Evolutionary conservation across 2,888 invertebrate genomes (phyloP), one percentile per base, ranked within the genome.

Genomic region (Tridacna gigas): DNA sequence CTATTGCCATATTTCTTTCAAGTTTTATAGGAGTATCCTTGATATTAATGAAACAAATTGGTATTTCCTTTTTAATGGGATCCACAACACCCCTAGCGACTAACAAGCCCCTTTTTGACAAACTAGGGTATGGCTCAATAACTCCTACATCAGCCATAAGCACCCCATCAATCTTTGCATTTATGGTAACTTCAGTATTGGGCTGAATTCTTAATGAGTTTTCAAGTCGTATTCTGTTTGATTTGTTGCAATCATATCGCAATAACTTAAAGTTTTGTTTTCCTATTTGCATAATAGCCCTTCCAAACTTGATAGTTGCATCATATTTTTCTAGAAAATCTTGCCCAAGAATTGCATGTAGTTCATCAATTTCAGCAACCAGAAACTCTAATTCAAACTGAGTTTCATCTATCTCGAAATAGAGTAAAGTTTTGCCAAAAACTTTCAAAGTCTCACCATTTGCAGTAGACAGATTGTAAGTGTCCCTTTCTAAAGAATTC

Each of bases 321-420:
- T 82, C 82, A 79, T 80, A 69, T 22, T 69, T 26, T 45, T 80
- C 82, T 13, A 84, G 47, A 47, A 86, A 86, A 79, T 88, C 83
- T n/a, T 79, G 60, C 15, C 83, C 88, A 25, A 86, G n/a, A 9
- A 83, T 82, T 7, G 80, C 85, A 18, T 28, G 5, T 18, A 81
- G 28, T 22, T 75, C 65, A 56, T 67, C 56, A 15, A 83, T 28
- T 15, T 82, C 77, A 15, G 82, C 84, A n/a, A 84, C 77, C 25
- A 87, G 18, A 45, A 87, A 79, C 11, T 79, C 77, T 65, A 77
- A 79, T 18, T 28, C 12, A 66, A 80, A 81, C 0, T 76, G 7
- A 20, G 65, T 45, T 61, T 80, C 69, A 28, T 76, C 75, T 20
- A 76, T 45, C 51, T 80, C 76, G 76, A 80, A 80, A 20, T 20